Conservation (phyloP, 2,113 vertebrate genomes). For the Fulmarus glacialis region DNA sequence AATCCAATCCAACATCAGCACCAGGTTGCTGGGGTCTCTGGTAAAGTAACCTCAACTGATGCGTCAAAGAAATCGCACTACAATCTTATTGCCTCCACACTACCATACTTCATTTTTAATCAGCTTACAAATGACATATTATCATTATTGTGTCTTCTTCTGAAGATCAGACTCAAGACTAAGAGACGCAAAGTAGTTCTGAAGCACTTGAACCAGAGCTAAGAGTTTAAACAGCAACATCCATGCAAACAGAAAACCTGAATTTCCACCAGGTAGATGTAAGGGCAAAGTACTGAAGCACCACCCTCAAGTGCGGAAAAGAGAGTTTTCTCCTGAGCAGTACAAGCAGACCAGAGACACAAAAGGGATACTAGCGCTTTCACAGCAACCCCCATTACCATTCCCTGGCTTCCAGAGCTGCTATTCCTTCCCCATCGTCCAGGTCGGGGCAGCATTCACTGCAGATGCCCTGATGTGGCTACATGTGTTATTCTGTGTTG, state of each 20-base stretch:
- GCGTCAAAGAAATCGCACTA: accelerated
- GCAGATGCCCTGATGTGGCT: neutral
- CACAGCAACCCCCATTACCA: neutral
- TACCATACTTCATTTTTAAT: neutral
- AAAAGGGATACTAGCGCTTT: neutral
- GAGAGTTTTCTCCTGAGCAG: neutral
- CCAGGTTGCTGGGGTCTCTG: neutral
- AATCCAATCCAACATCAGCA: neutral
- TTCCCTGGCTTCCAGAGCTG: neutral
- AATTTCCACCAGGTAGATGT: neutral
- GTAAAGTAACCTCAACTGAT: neutral
- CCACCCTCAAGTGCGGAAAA: neutral
- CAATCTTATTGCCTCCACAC: neutral
- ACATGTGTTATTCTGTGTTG: neutral
- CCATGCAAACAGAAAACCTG: neutral
- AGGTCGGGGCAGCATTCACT: neutral
- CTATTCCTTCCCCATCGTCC: accelerated
- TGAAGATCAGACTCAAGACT: neutral
- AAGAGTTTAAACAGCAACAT: neutral
- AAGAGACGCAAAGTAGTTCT: neutral
- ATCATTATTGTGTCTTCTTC: neutral
- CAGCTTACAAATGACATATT: neutral
- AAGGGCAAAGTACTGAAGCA: neutral
- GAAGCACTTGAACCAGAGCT: neutral
- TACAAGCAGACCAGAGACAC: neutral